These are phyloP conservation scores for Melanchra persicariae DNA, from an alignment of 2,888 invertebrate genomes.

Conservation along the genomic window DNA sequence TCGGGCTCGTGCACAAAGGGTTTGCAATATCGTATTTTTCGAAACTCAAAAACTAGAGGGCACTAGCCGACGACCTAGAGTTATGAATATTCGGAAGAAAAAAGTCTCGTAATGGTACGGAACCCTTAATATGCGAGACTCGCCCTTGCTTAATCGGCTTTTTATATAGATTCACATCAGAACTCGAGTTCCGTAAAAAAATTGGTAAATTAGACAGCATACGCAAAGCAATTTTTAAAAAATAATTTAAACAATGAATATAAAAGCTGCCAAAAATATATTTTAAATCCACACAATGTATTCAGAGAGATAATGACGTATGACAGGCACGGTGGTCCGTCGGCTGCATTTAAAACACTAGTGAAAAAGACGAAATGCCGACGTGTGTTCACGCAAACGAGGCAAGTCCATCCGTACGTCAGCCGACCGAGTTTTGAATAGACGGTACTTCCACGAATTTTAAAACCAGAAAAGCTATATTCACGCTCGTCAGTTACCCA, in stretches of 20 bases:
- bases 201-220: neutral
- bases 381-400: slow-evolving; percentile 65
- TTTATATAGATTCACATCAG: neutral
- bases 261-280: slow-evolving; percentile 1
- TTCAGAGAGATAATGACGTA: slow-evolving; percentile 24
- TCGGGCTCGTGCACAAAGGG: no score
- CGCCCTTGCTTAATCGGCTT: no score
- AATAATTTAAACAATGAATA: neutral
- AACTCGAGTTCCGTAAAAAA: neutral
- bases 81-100: no score
- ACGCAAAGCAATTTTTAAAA: neutral
- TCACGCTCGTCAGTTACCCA: slow-evolving; percentile 73
- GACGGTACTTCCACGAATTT: slow-evolving; percentile 70
- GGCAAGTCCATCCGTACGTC: slow-evolving; percentile 66
- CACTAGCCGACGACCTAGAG: no score
- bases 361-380: slow-evolving; percentile 65
- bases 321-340: slow-evolving; percentile 26
- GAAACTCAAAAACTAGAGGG: no score
- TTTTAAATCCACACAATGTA: slow-evolving; percentile 18
- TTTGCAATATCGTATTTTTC: no score
- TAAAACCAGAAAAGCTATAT: slow-evolving; percentile 75
- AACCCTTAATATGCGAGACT: no score
- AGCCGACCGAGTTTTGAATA: slow-evolving; percentile 72
- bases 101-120: no score
- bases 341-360: slow-evolving; percentile 41